Evolutionary conservation across 1,140 invertebrate species (phyloP).

Genomic region (Trachymyrmex cornetzi): DNA sequence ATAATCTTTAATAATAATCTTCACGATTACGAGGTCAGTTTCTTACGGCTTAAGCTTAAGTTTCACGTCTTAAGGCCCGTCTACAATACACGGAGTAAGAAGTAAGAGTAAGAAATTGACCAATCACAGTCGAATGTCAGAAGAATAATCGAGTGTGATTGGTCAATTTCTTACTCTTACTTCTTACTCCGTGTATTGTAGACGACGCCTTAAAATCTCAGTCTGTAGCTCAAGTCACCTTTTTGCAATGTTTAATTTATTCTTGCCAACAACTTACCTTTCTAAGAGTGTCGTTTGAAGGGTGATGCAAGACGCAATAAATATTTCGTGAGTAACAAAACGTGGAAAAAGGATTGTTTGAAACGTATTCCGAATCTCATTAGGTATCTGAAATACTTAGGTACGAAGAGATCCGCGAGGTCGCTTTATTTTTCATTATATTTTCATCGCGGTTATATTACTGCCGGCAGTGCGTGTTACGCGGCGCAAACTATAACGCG

Average conservation of each 20-base stretch:
- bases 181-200: too few relatives aligned
- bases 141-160: too few relatives aligned
- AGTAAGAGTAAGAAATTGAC: too few relatives aligned
- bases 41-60: too few relatives aligned
- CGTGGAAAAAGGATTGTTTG: background rate
- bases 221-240: background rate
- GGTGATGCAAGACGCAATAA: background rate
- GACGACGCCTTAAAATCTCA: too few relatives aligned
- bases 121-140: too few relatives aligned
- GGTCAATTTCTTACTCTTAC: too few relatives aligned
- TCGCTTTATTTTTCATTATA: conserved; percentile 58
- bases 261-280: background rate
- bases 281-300: background rate
- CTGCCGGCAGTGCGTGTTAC: conserved; percentile 25
- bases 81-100: too few relatives aligned
- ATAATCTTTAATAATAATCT: too few relatives aligned
- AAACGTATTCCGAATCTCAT: background rate
- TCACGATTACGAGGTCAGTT: too few relatives aligned
- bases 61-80: too few relatives aligned
- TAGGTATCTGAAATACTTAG: conserved; percentile 44
- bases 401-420: background rate
- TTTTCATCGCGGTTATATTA: conserved; percentile 56
- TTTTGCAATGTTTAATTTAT: background rate
- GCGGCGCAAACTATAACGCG: conserved; percentile 56
- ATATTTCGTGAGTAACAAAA: background rate